Conservation (phyloP, 2,888 invertebrate genomes). For the Lydus trimaculatus region DNA sequence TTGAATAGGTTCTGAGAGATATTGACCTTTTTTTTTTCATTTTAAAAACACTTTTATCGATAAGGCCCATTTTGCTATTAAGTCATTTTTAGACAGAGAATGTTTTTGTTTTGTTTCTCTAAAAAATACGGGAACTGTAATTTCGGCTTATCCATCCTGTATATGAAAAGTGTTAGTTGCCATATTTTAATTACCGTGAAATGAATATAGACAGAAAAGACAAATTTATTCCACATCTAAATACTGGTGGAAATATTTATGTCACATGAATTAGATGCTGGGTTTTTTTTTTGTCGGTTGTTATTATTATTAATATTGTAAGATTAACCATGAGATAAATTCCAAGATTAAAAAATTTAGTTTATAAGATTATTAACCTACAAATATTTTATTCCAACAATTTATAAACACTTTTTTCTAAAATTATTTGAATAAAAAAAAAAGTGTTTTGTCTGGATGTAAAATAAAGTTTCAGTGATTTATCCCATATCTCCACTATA, state of each 20-base stretch:
- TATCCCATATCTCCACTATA: too few species aligned
- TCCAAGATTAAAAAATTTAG: not conserved
- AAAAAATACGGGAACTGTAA: too few species aligned
- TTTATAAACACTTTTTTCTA: not conserved
- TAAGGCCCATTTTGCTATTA: too few species aligned
- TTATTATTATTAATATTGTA: not conserved
- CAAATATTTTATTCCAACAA: not conserved
- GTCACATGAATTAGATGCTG: constrained; percentile 1
- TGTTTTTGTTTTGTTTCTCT: too few species aligned
- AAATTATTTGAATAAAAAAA: not conserved
- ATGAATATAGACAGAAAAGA: constrained; percentile 31
- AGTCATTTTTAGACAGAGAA: too few species aligned
- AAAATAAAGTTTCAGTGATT: not conserved
- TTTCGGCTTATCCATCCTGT: too few species aligned
- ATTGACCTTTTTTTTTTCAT: too few species aligned
- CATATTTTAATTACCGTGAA: constrained; percentile 45
- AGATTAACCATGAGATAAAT: not conserved
- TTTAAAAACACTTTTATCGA: too few species aligned
- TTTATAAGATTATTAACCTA: not conserved
- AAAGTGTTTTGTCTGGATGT: too few species aligned
- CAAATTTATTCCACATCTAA: constrained; percentile 17
- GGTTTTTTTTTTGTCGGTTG: not conserved
- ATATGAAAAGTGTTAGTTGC: constrained; percentile 39
- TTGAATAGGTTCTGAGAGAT: too few species aligned
- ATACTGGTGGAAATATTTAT: constrained; percentile 19